Percentiles rank a stretch among this genome's conserved stretches.
phyloP scores from a whole-genome alignment of 2,888 invertebrate genomes.

The Ectemnius cavifrons region DNA sequence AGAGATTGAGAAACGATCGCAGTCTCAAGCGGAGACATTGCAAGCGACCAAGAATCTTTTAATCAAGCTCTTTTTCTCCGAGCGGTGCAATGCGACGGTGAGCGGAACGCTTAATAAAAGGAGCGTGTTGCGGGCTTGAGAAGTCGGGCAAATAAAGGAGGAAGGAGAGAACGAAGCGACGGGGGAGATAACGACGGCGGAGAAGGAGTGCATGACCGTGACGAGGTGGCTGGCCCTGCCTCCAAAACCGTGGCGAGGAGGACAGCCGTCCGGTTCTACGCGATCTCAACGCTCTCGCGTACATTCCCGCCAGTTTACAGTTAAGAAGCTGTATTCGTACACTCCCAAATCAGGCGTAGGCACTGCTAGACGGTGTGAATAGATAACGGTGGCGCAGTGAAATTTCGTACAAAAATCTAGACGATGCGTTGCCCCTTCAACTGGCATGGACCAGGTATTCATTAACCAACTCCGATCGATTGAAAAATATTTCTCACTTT shows the following conservation, averaged over 20 bases:
- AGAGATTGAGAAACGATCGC: not conserved
- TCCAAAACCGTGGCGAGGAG: conserved; percentile 26
- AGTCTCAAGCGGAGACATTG: not conserved
- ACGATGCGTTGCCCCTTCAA: not conserved
- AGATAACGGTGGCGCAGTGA: not conserved
- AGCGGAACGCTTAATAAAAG: not conserved
- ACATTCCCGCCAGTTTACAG: not conserved
- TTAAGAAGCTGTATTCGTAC: conserved; percentile 20
- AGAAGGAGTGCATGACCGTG: conserved; percentile 20
- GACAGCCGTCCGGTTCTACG: conserved; percentile 27
- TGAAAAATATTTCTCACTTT: too few relatives aligned
- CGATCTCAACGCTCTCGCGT: conserved; percentile 11
- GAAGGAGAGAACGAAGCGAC: not conserved
- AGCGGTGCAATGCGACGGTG: not conserved
- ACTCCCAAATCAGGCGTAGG: not conserved
- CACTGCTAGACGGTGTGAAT: not conserved
- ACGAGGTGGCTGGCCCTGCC: conserved; percentile 24
- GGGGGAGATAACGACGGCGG: not conserved
- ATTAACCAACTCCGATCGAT: too few relatives aligned
- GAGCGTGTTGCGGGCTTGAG: too few relatives aligned
- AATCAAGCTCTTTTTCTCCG: not conserved
- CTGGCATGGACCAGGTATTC: too few relatives aligned
- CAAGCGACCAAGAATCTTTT: not conserved
- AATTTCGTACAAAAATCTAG: not conserved
- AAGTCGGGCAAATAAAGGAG: not conserved